Base-by-base conservation (phyloP, 92 coral and sea anemone species). In the Chrysogorgia sp. region DNA sequence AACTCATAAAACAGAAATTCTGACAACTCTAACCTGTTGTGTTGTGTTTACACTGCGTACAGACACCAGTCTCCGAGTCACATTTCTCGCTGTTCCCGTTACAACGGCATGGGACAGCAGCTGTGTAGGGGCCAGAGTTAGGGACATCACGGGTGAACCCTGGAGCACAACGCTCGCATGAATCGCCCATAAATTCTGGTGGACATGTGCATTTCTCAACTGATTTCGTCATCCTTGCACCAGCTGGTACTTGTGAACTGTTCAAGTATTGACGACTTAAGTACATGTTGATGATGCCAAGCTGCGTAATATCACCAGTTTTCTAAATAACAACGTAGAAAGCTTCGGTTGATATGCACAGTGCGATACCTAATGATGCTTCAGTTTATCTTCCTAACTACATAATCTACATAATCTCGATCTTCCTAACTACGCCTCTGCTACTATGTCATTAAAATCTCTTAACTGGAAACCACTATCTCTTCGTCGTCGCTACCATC, bases 141-240 rank as follows among this genome's bases (percentile, higher is more conserved):
- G 96, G 98, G n/a, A 72, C 84, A 32, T 25, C 75, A 37, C 98
- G 87, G 1, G 94, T 94, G 84, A 80, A 94, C 14, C 98, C 97
- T 7, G 86, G 63, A 61, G 96, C 92, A 76, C 98, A 94, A 71
- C 82, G 88, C 72, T 94, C 92, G 82, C 98, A 94, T 67, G 90
- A 91, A 70, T 89, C 90, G 23, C 98, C 98, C 7, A 53, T 61
- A 78, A 92, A 94, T 75, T 94, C 85, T 19, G 35, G 71, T 0
- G 98, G 96, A 26, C 98, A 94, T 31, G 60, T 68, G 56, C 98
- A 94, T 5, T 34, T 84, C 77, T 94, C 98, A 30, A 94, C 91
- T 50, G 92, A 91, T 10, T 75, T 64, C 0, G 90, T 77, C 45
- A 43, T 76, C 35, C 67, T 75, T 45, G 14, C 61, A 34, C 57